Conservation (phyloP, 2,888 invertebrate species). For the Parascotia fuliginaria region DNA sequence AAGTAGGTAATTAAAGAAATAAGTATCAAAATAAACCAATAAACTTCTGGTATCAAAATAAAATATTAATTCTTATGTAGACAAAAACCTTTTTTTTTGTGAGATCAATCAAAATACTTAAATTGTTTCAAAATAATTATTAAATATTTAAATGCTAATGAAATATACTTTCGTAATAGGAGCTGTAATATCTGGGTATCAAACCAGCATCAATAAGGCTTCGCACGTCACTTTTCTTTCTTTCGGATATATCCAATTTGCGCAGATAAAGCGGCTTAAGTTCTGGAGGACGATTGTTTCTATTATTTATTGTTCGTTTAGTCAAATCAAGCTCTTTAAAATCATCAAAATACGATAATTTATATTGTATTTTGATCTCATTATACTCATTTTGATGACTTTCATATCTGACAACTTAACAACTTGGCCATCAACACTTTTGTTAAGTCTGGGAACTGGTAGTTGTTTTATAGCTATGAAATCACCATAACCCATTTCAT, state of each 20-base stretch:
- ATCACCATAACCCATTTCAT: conserved; percentile 12
- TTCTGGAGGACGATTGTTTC: neutral
- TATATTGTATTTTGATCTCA: conserved; percentile 13
- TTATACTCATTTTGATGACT: conserved; percentile 5
- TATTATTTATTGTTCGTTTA: neutral
- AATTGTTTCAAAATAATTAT: neutral
- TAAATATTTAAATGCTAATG: neutral
- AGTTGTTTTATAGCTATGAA: conserved; percentile 13
- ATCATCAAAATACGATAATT: conserved; percentile 15
- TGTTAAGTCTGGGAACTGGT: conserved; percentile 7
- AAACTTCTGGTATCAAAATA: neutral
- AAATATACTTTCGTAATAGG: neutral
- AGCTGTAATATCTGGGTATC: neutral
- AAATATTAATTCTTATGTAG: neutral
- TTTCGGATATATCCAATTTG: neutral
- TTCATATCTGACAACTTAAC: neutral
- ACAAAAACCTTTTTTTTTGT: neutral
- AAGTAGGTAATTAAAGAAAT: neutral
- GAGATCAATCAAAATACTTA: conserved; percentile 1
- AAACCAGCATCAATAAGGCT: neutral
- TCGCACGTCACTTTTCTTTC: neutral
- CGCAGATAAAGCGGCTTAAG: neutral
- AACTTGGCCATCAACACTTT: conserved; percentile 2
- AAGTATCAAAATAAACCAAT: neutral
- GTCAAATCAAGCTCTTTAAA: conserved; percentile 13